These are phyloP conservation scores for Sylvietta virens DNA, from an alignment of 2,113 vertebrate genomes.

Conservation along the genomic window DNA sequence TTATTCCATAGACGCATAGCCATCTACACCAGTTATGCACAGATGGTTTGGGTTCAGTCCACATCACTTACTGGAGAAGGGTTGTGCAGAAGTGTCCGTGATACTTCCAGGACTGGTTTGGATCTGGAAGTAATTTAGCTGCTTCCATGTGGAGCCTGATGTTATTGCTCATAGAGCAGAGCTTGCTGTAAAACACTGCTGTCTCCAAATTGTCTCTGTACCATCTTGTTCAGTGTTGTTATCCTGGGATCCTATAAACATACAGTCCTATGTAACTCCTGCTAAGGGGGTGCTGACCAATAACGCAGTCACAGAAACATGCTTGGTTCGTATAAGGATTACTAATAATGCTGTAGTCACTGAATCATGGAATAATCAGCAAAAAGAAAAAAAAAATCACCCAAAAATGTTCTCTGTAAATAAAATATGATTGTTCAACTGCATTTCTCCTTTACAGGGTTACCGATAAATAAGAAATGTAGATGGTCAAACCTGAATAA, in stretches of 20 bases:
- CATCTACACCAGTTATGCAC: neutral
- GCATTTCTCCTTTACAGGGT: neutral
- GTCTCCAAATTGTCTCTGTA: neutral
- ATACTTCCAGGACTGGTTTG: neutral
- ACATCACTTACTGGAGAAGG: neutral
- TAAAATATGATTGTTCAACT: neutral
- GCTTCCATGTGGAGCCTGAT: neutral
- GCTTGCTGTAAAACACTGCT: neutral
- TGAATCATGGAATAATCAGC: neutral
- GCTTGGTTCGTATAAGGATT: neutral
- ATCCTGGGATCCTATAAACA: neutral
- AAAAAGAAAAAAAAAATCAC: neutral
- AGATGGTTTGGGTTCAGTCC: constrained; percentile 14
- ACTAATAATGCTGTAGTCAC: neutral
- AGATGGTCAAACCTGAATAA: neutral
- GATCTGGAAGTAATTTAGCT: constrained; percentile 18
- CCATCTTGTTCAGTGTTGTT: neutral
- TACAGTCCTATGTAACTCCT: neutral
- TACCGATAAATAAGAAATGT: neutral
- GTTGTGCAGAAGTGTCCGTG: neutral
- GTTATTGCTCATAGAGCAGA: neutral
- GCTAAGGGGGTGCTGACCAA: neutral
- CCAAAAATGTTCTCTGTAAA: neutral
- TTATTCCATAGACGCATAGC: neutral
- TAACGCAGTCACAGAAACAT: neutral